Evolutionary conservation across 1,140 invertebrate genomes (phyloP), one percentile per base, ranked within the genome.

Genomic region (Temnothorax curvispinosus): DNA sequence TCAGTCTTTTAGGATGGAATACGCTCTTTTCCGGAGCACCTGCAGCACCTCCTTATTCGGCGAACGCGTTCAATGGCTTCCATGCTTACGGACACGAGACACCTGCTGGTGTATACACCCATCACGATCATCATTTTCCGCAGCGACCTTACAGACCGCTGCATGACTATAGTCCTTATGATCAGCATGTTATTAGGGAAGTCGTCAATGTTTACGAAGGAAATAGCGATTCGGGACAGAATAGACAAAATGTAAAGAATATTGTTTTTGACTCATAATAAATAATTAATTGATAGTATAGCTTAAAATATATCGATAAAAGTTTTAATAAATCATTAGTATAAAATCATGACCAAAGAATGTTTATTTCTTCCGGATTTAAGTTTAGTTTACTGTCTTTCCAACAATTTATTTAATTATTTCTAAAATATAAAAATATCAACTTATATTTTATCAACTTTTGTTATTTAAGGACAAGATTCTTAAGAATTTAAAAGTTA

Each of bases 1-100:
- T 97, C 56, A 97, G 96, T 35, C 94, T 97, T 41, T 96, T 97
- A 85, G 97, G 97, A 41, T 95, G 94, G 94, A 95, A 94, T 84
- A 93, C 94, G 0, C 52, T 93, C 0, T 87, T 90, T 8, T 88
- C 90, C 50, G 54, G 87, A 35, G 72, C 84, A 75, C 21, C 72
- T 71, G 8, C 87, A 1, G n/a, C 58, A 15, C 54, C 38, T 81
- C 54, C 38, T 81, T 65, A 77, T 32, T 35, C 86, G 69, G 88
- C n/a, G 41, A 64, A 75, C 13, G 88, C 86, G 38, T 89, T 89
- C 77, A 75, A 90, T 38, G 87, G 86, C 62, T 82, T 82, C 7
- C 60, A 85, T 3, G 2, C 77, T 38, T 78, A 86, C n/a, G 88
- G 52, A 6, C 81, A 90, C 11, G 87, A 91, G 21, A 47, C 69